These are phyloP conservation scores for Drosophila neutralis DNA, from an alignment of 2,888 invertebrate species.

Conservation along the genomic window DNA sequence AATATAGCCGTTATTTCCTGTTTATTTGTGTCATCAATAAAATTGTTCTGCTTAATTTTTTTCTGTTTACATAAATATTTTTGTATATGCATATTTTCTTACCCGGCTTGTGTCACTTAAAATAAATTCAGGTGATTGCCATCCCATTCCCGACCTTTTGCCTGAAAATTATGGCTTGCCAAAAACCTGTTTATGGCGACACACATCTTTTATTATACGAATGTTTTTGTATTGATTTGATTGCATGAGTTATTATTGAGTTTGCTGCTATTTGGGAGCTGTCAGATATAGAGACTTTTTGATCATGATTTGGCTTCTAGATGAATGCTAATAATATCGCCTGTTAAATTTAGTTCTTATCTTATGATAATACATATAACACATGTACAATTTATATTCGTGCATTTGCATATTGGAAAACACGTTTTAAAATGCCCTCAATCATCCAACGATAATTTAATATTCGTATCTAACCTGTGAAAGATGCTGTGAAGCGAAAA, in stretches of 20 bases:
- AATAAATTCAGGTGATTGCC: background rate
- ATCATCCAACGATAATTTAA: slow-evolving; percentile 19
- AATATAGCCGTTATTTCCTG: background rate
- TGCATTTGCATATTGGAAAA: slow-evolving; percentile 1
- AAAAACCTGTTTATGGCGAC: background rate
- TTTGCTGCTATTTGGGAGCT: background rate
- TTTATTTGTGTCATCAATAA: background rate
- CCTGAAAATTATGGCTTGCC: background rate
- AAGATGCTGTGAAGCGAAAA: slow-evolving; percentile 12
- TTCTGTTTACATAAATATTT: background rate
- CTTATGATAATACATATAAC: background rate
- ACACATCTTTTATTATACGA: background rate
- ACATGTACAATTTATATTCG: background rate
- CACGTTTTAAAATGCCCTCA: background rate
- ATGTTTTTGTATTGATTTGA: background rate
- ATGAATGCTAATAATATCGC: background rate
- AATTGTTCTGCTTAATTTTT: background rate
- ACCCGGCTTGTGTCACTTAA: background rate
- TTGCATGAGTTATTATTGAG: background rate
- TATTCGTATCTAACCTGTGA: background rate
- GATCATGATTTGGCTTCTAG: background rate
- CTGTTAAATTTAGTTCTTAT: background rate
- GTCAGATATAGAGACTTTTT: background rate
- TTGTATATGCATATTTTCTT: background rate
- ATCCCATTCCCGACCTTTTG: background rate